Conservation (phyloP, 2,113 vertebrate genomes). For the Thamnophis sirtalis region DNA sequence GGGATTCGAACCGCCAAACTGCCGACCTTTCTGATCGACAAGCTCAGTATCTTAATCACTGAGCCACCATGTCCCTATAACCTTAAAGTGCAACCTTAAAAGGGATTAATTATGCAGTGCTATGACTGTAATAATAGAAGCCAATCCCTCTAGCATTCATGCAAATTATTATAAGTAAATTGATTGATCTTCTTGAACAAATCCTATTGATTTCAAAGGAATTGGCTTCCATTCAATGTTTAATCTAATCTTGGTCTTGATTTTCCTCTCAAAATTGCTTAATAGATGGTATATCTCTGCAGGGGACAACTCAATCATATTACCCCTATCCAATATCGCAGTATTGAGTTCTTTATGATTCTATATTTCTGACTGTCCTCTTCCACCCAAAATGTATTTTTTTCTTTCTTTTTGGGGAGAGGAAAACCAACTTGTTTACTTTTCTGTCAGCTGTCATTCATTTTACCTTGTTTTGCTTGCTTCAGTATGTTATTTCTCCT, state of each 20-base stretch:
- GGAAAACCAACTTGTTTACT: constrained; percentile 62
- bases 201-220: background rate
- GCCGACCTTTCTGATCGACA: too few relatives aligned
- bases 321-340: constrained; percentile 1
- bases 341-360: constrained; percentile 47
- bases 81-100: background rate
- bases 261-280: constrained; percentile 2
- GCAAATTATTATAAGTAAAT: background rate
- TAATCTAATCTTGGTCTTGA: background rate
- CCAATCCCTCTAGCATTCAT: background rate
- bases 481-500: constrained; percentile 65
- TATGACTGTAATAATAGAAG: background rate
- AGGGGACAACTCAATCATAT: constrained; percentile 3
- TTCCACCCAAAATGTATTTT: constrained; percentile 66
- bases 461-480: constrained; percentile 68
- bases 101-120: background rate
- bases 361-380: constrained; percentile 55
- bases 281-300: constrained; percentile 36
- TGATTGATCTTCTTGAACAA: background rate
- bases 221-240: background rate
- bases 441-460: constrained; percentile 70
- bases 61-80: too few relatives aligned
- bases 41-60: too few relatives aligned
- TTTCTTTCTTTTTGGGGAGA: constrained; percentile 55
- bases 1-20: too few relatives aligned